A percentile compares a stretch with the other conserved stretches of the same genome.
Conservation (phyloP, 2,888 invertebrate genomes). For the Micoletzkya japonica region DNA sequence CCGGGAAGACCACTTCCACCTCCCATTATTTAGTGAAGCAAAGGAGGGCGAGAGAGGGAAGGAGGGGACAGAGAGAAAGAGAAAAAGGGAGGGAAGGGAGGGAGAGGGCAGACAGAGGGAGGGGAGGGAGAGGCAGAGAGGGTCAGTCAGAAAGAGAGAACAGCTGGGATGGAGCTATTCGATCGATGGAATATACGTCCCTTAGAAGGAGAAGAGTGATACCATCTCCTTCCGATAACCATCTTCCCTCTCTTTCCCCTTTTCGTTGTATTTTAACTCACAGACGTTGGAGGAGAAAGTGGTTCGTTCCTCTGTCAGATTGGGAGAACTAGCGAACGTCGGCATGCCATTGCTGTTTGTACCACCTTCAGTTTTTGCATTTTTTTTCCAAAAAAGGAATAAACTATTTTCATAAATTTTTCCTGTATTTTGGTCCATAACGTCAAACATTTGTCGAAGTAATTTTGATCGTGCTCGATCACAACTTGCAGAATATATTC, state of each 20-base stretch:
- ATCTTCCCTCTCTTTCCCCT: no score
- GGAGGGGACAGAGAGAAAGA: background rate
- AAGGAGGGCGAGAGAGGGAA: slow-evolving; percentile 1
- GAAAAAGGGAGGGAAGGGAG: slow-evolving; percentile 5
- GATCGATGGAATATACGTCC: no score
- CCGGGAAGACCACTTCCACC: background rate
- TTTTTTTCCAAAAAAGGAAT: background rate
- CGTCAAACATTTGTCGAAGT: background rate
- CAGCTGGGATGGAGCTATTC: background rate
- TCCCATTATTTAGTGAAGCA: slow-evolving; percentile 8
- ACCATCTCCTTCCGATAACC: background rate
- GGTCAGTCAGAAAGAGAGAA: background rate
- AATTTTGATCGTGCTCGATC: no score
- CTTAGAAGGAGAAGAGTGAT: background rate
- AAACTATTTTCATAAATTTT: background rate
- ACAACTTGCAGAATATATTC: no score
- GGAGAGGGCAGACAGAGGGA: slow-evolving; percentile 13
- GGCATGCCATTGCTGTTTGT: no score
- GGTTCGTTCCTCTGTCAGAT: no score
- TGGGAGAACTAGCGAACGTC: no score
- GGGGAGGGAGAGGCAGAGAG: background rate
- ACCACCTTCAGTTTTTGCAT: background rate
- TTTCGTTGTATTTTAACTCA: no score
- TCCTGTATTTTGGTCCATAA: background rate
- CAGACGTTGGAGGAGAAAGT: no score